Evolutionary conservation across 2,113 vertebrate genomes (phyloP).

Genomic region (Mohoua ochrocephala): DNA sequence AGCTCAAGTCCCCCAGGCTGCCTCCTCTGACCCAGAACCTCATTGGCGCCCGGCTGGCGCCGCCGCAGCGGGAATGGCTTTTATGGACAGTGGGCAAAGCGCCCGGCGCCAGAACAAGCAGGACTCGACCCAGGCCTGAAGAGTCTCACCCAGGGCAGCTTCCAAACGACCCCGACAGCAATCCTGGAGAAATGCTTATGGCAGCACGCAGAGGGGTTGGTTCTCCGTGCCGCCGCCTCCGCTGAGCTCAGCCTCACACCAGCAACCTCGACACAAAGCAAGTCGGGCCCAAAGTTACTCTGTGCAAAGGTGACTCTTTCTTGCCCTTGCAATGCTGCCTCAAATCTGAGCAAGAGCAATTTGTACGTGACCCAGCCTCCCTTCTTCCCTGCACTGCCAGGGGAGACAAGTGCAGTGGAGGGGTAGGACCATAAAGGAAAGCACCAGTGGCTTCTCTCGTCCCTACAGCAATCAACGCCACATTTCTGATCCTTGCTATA

Average conservation of each 20-base stretch:
- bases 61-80: neutral
- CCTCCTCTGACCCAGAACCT: neutral
- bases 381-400: neutral
- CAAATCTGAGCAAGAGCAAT: neutral
- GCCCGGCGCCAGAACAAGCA: neutral
- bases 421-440: neutral
- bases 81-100: neutral
- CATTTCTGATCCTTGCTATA: neutral
- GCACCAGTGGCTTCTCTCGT: neutral
- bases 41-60: neutral
- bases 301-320: constrained; percentile 28
- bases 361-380: neutral
- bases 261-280: neutral
- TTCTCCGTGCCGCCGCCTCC: neutral
- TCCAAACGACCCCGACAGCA: neutral
- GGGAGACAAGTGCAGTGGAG: neutral
- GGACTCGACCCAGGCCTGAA: neutral
- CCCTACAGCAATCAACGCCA: neutral
- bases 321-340: neutral
- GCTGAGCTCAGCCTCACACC: neutral
- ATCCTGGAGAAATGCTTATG: neutral
- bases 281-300: constrained; percentile 28
- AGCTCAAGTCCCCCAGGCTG: neutral
- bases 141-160: neutral
- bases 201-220: neutral